Evolutionary conservation across 2,888 invertebrate genomes (phyloP).

Genomic region (Rhamnusium bicolor): DNA sequence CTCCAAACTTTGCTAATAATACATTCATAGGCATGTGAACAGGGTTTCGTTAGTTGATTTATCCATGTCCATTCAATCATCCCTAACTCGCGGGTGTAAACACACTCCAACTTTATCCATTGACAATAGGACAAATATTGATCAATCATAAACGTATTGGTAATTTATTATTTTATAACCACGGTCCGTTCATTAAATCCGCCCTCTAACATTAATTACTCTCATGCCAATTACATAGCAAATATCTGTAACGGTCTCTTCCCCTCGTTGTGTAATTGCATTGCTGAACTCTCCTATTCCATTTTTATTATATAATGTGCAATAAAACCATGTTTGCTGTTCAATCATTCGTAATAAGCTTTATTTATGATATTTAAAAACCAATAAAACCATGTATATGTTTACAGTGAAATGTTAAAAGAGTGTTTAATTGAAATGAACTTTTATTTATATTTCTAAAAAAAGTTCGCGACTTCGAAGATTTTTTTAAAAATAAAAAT

Average conservation of each 20-base stretch:
- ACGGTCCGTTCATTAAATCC: slow-evolving; percentile 10
- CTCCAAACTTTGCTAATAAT: slow-evolving; percentile 8
- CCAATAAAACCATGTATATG: neutral
- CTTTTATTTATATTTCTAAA: too few relatives aligned
- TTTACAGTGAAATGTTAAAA: neutral
- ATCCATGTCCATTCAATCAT: slow-evolving; percentile 17
- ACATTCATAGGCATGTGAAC: slow-evolving; percentile 11
- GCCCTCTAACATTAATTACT: slow-evolving; percentile 23
- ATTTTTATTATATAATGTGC: slow-evolving; percentile 1
- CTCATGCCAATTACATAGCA: slow-evolving; percentile 27
- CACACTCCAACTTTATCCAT: slow-evolving; percentile 28
- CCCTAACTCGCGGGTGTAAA: slow-evolving; percentile 9
- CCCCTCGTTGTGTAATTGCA: neutral
- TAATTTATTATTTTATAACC: slow-evolving; percentile 32
- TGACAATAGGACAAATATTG: slow-evolving; percentile 29
- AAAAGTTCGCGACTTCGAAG: too few relatives aligned
- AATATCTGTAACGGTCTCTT: slow-evolving; percentile 2
- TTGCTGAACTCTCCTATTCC: neutral
- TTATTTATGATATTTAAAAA: neutral
- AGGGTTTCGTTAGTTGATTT: slow-evolving; percentile 13
- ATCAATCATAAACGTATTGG: slow-evolving; percentile 24
- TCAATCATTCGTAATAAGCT: neutral
- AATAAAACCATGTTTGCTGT: neutral
- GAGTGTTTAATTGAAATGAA: too few relatives aligned
- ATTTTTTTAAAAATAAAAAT: too few relatives aligned